phyloP scores from a whole-genome alignment of 2,113 vertebrate genomes.

The Paedocypris sp. region DNA sequence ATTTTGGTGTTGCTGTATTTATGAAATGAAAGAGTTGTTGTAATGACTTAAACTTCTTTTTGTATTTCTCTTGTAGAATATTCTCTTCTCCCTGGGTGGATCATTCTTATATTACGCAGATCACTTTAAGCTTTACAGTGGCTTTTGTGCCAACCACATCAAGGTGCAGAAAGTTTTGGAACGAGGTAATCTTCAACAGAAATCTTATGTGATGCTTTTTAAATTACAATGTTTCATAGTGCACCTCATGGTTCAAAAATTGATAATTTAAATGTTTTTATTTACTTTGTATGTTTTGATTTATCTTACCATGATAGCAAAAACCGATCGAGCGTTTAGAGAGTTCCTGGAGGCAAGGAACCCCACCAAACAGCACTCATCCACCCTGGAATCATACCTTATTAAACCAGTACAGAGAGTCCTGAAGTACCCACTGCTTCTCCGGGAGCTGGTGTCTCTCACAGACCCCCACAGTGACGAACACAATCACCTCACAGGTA shows the following conservation, averaged over 20 bases:
- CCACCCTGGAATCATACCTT: slow-evolving; percentile 88
- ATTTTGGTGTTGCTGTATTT: no score
- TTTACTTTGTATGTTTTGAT: no score
- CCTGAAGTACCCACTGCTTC: slow-evolving; percentile 86
- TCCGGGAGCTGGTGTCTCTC: slow-evolving; percentile 81
- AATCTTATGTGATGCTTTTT: not conserved
- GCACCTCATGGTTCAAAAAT: no score
- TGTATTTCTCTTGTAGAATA: slow-evolving; percentile 57
- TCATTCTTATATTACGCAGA: slow-evolving; percentile 84
- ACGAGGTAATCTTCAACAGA: slow-evolving; percentile 57
- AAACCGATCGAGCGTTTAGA: slow-evolving; percentile 82
- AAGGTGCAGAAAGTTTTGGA: slow-evolving; percentile 86
- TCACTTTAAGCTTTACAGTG: slow-evolving; percentile 84
- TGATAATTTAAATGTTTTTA: no score
- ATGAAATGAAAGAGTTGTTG: no score
- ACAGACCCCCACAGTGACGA: slow-evolving; percentile 79
- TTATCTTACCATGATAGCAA: slow-evolving; percentile 57
- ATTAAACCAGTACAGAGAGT: slow-evolving; percentile 96
- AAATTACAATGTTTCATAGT: no score
- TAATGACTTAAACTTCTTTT: not conserved
- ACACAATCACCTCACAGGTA: slow-evolving; percentile 83
- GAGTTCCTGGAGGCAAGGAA: slow-evolving; percentile 82
- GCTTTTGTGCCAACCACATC: slow-evolving; percentile 82
- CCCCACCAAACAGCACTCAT: slow-evolving; percentile 88
- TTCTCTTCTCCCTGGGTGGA: slow-evolving; percentile 76